Evolutionary conservation across 2,888 invertebrate genomes (phyloP), one percentile per base, ranked within the genome.

Genomic region (Serrognathus titanus): DNA sequence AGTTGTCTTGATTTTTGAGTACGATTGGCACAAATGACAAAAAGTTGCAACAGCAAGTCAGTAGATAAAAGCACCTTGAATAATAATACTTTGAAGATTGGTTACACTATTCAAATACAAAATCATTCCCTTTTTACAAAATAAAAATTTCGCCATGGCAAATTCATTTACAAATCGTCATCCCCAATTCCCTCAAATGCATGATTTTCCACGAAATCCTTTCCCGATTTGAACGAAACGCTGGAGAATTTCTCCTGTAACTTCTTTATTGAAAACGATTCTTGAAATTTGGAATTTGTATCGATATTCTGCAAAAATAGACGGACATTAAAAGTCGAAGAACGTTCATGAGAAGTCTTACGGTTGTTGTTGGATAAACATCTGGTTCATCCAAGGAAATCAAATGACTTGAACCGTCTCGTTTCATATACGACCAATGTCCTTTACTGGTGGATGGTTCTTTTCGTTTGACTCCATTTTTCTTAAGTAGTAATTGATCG

Each of bases 131-230:
- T 31, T 31, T 31, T 31, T 7, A 16, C 16, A 16, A 16, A 16
- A 41, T 37, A 37, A 10, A 13, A 49, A 13, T 49, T 43, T 16
- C 3, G 16, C 3, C 2, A 16, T 3, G 16, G 16, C n/a, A 24
- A 38, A 38, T 2, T 38, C 7, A 40, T 35, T 62, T 83, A 92
- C 69, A 92, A 81, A 79, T 97, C 97, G 69, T 96, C 97, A 73
- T 97, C 97, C 3, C 95, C 94, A 65, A 97, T 96, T 49, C 92
- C 94, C 77, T 94, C 93, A 75, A 97, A 97, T 16, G 95, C 94
- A 76, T 92, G 90, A 78, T 94, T 95, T 73, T 93, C 93, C 59
- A 92, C 87, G 63, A 88, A 85, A 69, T 88, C 89, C 66, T 83
- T 83, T 31, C 84, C 85, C 58, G 84, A 81, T 69, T 86, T 88